These are phyloP conservation scores for Notoglanidium macrostoma DNA, from an alignment of 2,797 vertebrate genomes.

Conservation along the genomic window DNA sequence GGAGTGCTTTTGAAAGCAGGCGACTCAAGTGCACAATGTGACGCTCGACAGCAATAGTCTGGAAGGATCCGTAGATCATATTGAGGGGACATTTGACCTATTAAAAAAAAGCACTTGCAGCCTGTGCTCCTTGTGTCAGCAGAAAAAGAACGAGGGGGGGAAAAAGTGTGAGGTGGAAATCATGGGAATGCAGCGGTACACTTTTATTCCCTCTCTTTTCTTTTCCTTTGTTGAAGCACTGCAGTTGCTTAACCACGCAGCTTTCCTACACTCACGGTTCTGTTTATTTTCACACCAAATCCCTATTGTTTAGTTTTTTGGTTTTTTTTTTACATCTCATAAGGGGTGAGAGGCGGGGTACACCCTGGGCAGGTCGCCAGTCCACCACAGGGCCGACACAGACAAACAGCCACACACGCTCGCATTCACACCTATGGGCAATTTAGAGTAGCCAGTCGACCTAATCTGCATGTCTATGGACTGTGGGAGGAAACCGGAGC, in stretches of 20 bases:
- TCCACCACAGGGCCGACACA: no score
- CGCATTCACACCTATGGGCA: no score
- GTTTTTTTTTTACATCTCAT: no score
- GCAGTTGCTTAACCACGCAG: background rate
- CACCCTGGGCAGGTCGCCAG: no score
- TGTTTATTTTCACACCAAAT: conserved; percentile 5
- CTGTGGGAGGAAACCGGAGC: no score
- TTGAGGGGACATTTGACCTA: conserved; percentile 79
- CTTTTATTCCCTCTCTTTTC: conserved; percentile 35
- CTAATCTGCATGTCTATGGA: no score
- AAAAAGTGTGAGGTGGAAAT: background rate
- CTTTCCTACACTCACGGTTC: background rate
- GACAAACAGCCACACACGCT: no score
- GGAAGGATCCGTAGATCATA: conserved; percentile 75
- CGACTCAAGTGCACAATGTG: conserved; percentile 57
- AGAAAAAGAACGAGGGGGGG: conserved; percentile 60
- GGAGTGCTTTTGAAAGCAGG: conserved; percentile 15
- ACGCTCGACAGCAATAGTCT: conserved; percentile 73
- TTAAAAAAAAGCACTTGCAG: conserved; percentile 60
- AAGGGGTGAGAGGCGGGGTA: no score
- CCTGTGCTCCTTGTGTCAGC: conserved; percentile 72
- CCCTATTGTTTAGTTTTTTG: no score
- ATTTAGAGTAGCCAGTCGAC: no score
- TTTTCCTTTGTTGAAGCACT: no score
- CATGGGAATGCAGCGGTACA: conserved; percentile 65